Evolutionary conservation across 2,888 invertebrate species (phyloP).

Genomic region (Meganola albula): DNA sequence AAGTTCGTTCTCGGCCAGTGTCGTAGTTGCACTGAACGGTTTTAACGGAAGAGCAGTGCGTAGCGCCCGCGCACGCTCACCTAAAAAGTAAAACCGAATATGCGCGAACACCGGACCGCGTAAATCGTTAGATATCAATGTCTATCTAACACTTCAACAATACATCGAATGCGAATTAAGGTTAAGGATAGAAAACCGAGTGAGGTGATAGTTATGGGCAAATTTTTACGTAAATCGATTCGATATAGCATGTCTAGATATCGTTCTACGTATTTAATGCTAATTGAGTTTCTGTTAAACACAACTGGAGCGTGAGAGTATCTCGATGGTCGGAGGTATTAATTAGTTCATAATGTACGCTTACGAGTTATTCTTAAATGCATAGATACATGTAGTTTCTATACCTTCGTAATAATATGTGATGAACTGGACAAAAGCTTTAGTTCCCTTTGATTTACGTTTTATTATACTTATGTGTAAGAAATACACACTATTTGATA

Average conservation of each 20-base stretch:
- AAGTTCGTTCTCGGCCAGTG: conserved; percentile 71
- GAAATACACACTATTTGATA: too few relatives aligned
- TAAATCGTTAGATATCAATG: conserved; percentile 50
- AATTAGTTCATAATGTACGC: conserved; percentile 20
- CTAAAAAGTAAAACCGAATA: conserved; percentile 59
- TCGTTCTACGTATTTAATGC: conserved; percentile 31
- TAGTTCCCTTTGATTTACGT: too few relatives aligned
- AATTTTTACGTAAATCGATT: conserved; percentile 50
- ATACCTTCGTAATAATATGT: too few relatives aligned
- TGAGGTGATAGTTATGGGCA: conserved; percentile 36
- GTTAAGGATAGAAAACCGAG: conserved; percentile 65
- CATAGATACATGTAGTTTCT: too few relatives aligned
- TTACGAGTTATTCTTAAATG: conserved; percentile 14
- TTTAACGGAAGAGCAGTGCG: conserved; percentile 59
- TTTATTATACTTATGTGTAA: too few relatives aligned
- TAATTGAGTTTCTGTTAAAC: conserved; percentile 40
- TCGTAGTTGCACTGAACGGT: conserved; percentile 66
- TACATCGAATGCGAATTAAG: conserved; percentile 47
- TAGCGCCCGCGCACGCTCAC: conserved; percentile 65
- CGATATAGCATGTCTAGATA: conserved; percentile 36
- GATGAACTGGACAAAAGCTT: too few relatives aligned
- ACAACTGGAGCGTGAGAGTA: conserved; percentile 54
- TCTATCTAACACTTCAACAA: conserved; percentile 55
- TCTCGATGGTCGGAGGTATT: conserved; percentile 28
- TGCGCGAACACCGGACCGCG: conserved; percentile 42